phyloP scores from a whole-genome alignment of 2,797 vertebrate genomes.

The Denticeps clupeoides region DNA sequence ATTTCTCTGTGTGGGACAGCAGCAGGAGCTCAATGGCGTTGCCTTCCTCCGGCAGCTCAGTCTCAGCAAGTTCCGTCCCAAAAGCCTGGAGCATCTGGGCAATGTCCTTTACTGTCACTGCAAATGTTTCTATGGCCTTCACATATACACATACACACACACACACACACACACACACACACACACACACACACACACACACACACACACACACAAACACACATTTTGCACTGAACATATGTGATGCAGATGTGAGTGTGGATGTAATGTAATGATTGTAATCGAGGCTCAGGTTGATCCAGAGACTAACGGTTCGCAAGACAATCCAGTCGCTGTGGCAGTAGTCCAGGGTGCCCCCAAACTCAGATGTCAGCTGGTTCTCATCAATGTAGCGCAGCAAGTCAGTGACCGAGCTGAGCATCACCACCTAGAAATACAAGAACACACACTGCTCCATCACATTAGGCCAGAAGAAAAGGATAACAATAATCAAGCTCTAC shows the following conservation, averaged over 20 bases:
- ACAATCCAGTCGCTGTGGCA: conserved; percentile 93
- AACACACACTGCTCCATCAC: too few relatives aligned
- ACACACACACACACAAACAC: conserved; percentile 1
- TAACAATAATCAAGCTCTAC: too few relatives aligned
- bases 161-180: not conserved
- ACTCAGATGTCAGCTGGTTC: conserved; percentile 89
- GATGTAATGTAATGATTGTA: not conserved
- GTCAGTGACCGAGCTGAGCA: conserved; percentile 95
- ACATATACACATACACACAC: not conserved
- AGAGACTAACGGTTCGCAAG: conserved; percentile 73
- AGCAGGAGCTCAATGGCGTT: conserved; percentile 71
- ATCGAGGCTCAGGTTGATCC: conserved; percentile 5
- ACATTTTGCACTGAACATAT: not conserved
- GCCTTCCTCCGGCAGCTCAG: conserved; percentile 69
- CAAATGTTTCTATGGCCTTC: conserved; percentile 94
- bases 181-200: not conserved
- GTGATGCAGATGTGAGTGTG: not conserved
- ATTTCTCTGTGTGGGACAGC: conserved; percentile 71
- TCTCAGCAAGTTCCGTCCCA: conserved; percentile 84
- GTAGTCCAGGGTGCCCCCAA: conserved; percentile 90
- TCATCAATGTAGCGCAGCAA: conserved; percentile 88
- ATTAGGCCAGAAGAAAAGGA: too few relatives aligned
- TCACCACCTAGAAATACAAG: conserved; percentile 70
- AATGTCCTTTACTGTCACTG: conserved; percentile 88
- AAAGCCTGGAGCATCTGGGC: conserved; percentile 91